Evolutionary conservation across 2,888 invertebrate species (phyloP).

Genomic region (Neoscelio sp.): DNA sequence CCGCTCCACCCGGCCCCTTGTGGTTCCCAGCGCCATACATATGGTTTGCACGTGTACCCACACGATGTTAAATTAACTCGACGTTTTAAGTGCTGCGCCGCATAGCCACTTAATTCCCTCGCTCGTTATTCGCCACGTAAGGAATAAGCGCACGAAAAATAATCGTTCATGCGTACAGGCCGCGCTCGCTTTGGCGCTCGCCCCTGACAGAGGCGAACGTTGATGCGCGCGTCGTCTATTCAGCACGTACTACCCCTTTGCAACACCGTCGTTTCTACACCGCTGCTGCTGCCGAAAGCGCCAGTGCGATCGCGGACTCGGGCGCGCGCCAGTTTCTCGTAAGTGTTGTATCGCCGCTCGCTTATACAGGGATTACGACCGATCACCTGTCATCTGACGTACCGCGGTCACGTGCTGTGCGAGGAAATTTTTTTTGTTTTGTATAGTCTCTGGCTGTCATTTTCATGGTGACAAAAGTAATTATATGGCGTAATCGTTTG

Average conservation of each 20-base stretch:
- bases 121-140: slow-evolving; percentile 64
- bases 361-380: too few species aligned
- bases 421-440: too few species aligned
- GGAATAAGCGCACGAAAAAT: slow-evolving; percentile 63
- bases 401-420: slow-evolving; percentile 25
- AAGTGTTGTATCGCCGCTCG: slow-evolving; percentile 12
- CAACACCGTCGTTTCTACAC: slow-evolving; percentile 64
- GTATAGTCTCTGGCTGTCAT: too few species aligned
- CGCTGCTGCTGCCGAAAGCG: slow-evolving; percentile 72
- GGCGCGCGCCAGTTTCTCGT: slow-evolving; percentile 74
- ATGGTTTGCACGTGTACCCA: slow-evolving; percentile 41
- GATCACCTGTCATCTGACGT: background rate
- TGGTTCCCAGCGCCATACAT: slow-evolving; percentile 47
- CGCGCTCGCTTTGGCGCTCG: slow-evolving; percentile 40
- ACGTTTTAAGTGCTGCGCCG: slow-evolving; percentile 66
- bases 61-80: slow-evolving; percentile 56
- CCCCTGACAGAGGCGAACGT: slow-evolving; percentile 56
- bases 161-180: slow-evolving; percentile 60
- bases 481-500: too few species aligned
- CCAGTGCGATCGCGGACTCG: slow-evolving; percentile 79
- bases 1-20: slow-evolving; percentile 27
- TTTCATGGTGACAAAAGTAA: too few species aligned
- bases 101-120: slow-evolving; percentile 65
- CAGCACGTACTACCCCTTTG: slow-evolving; percentile 62
- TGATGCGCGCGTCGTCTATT: slow-evolving; percentile 59